phyloP scores from a whole-genome alignment of 2,888 invertebrate species.

The Oeneis ivallda region DNA sequence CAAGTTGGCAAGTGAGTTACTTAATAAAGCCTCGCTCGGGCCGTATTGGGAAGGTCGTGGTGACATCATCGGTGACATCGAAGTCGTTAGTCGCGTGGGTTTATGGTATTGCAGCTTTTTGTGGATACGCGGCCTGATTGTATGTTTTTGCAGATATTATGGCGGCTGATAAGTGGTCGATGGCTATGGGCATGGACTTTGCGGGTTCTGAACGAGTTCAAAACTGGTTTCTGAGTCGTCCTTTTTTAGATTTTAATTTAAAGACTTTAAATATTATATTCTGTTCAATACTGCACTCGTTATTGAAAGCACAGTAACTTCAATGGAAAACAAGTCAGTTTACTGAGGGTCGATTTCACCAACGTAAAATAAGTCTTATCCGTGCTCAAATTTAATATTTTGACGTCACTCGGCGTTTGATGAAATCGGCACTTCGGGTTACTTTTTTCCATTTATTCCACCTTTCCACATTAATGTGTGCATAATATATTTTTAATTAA shows the following conservation, averaged over 20 bases:
- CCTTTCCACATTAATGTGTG: too few relatives aligned
- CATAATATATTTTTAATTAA: too few relatives aligned
- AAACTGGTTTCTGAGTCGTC: constrained; percentile 4
- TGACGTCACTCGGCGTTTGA: too few relatives aligned
- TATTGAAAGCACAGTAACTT: too few relatives aligned
- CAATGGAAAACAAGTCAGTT: too few relatives aligned
- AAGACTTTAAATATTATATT: too few relatives aligned
- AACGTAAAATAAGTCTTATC: too few relatives aligned
- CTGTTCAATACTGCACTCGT: too few relatives aligned
- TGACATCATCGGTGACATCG: constrained; percentile 34
- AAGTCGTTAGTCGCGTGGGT: constrained; percentile 20
- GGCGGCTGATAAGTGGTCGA: constrained; percentile 13
- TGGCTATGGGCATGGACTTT: not conserved
- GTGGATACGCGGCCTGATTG: constrained; percentile 6
- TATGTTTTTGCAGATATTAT: constrained; percentile 14
- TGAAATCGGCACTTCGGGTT: too few relatives aligned
- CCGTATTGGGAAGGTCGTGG: constrained; percentile 33
- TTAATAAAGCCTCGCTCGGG: constrained; percentile 11
- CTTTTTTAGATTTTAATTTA: not conserved
- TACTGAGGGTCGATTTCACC: too few relatives aligned
- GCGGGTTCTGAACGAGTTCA: constrained; percentile 4
- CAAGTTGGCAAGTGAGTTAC: constrained; percentile 13
- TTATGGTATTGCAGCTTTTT: constrained; percentile 14
- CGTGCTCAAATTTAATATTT: too few relatives aligned
- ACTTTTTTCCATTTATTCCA: too few relatives aligned